Percentiles rank a stretch among this genome's conserved stretches.
phyloP scores from a whole-genome alignment of 2,888 invertebrate species.

The Megaustenia siamemsis region DNA sequence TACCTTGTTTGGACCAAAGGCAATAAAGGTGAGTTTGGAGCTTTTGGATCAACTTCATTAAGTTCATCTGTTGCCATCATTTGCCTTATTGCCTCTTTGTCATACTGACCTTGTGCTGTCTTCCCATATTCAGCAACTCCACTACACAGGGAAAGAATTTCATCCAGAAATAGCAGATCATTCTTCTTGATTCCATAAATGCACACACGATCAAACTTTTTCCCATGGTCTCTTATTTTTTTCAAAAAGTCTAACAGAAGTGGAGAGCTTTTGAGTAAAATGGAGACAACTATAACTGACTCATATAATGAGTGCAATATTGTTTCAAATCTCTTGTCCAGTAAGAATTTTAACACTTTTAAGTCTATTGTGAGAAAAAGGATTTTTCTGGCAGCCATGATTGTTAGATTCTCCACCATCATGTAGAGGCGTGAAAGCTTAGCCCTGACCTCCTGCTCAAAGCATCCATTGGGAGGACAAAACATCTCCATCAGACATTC shows the following conservation, averaged over 20 bases:
- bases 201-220: constrained; percentile 25
- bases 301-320: constrained; percentile 14
- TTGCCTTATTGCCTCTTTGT: constrained; percentile 3
- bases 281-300: constrained; percentile 24
- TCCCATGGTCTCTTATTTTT: constrained; percentile 5
- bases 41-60: not conserved
- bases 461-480: constrained; percentile 10
- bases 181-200: constrained; percentile 35
- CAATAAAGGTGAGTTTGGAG: not conserved
- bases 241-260: constrained; percentile 13
- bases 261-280: constrained; percentile 32
- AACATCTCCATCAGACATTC: constrained; percentile 37
- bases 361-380: constrained; percentile 33
- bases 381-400: constrained; percentile 36
- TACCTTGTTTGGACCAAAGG: constrained; percentile 1
- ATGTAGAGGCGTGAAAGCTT: not conserved
- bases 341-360: not conserved
- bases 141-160: constrained; percentile 42
- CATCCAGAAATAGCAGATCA: constrained; percentile 32
- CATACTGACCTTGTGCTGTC: constrained; percentile 33
- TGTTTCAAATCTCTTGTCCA: constrained; percentile 16
- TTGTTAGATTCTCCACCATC: constrained; percentile 24
- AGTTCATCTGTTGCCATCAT: not conserved
- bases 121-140: constrained; percentile 34
- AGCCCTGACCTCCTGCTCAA: not conserved